Conservation (phyloP, 2,797 vertebrate genomes). For the Eleutherodactylus coqui region DNA sequence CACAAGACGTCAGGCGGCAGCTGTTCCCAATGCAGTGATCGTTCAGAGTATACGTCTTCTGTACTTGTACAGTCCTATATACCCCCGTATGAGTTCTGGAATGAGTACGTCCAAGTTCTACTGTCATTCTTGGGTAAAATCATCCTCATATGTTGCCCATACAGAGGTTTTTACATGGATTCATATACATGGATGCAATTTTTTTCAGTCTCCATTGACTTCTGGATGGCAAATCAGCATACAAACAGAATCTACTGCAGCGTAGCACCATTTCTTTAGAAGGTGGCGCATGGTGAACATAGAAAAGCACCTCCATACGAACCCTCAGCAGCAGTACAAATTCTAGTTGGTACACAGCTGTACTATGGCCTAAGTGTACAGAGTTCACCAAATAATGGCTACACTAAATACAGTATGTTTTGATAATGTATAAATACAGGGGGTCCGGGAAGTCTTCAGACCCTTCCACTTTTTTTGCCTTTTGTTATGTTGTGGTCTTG, state of each 20-base stretch:
- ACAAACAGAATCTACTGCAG: background rate
- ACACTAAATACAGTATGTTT: no score
- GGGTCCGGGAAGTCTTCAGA: no score
- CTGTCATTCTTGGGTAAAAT: background rate
- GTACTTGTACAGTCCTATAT: background rate
- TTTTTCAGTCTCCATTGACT: background rate
- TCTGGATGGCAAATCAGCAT: background rate
- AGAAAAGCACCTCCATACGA: background rate
- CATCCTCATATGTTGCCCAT: background rate
- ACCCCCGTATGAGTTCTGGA: accelerated
- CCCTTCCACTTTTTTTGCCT: no score
- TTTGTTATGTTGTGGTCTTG: no score
- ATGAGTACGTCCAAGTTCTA: background rate
- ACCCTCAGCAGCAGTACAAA: no score
- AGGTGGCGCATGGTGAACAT: background rate
- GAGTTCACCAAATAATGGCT: no score
- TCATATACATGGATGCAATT: background rate
- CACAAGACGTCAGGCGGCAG: no score
- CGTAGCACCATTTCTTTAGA: background rate
- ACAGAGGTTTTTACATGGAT: background rate
- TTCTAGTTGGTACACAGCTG: no score
- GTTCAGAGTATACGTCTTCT: no score
- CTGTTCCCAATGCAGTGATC: no score
- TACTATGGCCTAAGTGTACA: no score
- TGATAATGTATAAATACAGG: no score